phyloP scores from a whole-genome alignment of 2,113 vertebrate genomes.

The Polypterus bichir region DNA sequence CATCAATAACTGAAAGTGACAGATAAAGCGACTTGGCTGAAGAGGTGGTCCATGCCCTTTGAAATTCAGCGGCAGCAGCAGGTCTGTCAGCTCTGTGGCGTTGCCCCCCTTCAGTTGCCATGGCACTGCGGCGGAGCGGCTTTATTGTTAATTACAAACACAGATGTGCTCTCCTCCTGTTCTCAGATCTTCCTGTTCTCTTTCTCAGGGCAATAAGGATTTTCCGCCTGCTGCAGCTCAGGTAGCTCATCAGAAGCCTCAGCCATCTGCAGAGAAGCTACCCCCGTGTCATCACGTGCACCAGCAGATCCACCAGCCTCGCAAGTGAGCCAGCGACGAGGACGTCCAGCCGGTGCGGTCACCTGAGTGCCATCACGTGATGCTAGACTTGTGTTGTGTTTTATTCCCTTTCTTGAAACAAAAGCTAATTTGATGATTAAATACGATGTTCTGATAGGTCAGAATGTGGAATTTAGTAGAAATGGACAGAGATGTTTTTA shows the following conservation, averaged over 20 bases:
- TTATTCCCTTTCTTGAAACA: too few species aligned
- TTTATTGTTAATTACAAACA: neutral
- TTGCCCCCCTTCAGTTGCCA: conserved; percentile 1
- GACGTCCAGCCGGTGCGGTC: too few species aligned
- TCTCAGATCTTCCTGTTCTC: conserved; percentile 13
- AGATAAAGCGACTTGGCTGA: too few species aligned
- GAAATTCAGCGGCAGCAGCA: too few species aligned
- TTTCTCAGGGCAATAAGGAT: conserved; percentile 83
- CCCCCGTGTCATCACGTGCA: conserved; percentile 59
- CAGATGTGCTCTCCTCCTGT: neutral
- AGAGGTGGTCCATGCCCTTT: too few species aligned
- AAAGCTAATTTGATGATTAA: too few species aligned
- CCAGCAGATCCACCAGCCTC: conserved; percentile 92
- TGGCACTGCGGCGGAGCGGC: neutral
- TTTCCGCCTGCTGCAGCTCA: conserved; percentile 92
- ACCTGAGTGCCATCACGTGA: too few species aligned
- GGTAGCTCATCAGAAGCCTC: conserved; percentile 96
- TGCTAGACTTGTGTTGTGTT: too few species aligned
- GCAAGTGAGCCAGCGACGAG: conserved; percentile 63
- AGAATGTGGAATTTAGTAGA: too few species aligned
- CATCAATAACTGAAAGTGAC: too few species aligned
- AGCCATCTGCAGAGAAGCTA: conserved; percentile 77
- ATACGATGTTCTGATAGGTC: too few species aligned
- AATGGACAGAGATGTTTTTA: too few species aligned
- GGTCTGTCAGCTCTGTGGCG: neutral